Conservation (phyloP, 2,888 invertebrate species). For the Morinoia aosen region DNA sequence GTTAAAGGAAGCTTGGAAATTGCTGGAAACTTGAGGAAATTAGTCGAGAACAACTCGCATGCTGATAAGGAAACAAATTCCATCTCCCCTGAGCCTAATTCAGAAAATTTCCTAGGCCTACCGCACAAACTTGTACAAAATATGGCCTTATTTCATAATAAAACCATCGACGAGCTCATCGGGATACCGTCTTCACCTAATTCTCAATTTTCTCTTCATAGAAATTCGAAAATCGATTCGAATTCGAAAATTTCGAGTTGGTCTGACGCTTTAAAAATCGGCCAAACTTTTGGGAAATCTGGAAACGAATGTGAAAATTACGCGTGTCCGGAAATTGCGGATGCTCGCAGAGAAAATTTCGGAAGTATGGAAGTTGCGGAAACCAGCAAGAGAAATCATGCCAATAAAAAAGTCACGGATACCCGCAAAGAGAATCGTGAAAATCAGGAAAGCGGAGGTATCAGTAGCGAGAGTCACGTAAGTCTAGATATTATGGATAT, state of each 20-base stretch:
- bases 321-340: too few relatives aligned
- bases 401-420: too few relatives aligned
- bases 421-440: too few relatives aligned
- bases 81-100: neutral
- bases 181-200: neutral
- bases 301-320: too few relatives aligned
- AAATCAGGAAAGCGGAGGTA: too few relatives aligned
- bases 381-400: too few relatives aligned
- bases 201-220: neutral
- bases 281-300: neutral
- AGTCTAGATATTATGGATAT: too few relatives aligned
- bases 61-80: neutral
- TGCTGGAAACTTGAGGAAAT: neutral
- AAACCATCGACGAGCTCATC: constrained; percentile 20
- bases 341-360: too few relatives aligned
- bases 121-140: neutral
- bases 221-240: neutral
- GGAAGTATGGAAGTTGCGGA: too few relatives aligned
- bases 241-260: neutral
- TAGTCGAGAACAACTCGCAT: neutral
- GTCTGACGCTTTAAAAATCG: neutral
- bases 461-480: too few relatives aligned
- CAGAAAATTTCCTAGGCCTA: neutral
- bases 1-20: neutral
- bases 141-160: constrained; percentile 25